These are phyloP conservation scores for Brienomyrus brachyistius DNA, from an alignment of 2,113 vertebrate species.

Conservation along the genomic window DNA sequence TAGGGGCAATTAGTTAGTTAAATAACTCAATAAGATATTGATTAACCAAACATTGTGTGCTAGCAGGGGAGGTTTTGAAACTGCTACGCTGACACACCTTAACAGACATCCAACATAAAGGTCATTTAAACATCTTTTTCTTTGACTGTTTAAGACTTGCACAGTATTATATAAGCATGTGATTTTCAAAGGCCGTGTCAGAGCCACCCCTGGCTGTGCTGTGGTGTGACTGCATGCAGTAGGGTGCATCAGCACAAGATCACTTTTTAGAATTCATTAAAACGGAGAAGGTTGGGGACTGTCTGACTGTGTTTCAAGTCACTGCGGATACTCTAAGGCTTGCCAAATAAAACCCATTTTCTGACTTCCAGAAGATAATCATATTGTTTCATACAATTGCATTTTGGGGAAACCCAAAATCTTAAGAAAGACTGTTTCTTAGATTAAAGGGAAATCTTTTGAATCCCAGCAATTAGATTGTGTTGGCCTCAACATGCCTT, in stretches of 20 bases:
- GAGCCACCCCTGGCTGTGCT: not conserved
- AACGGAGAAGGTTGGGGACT: not conserved
- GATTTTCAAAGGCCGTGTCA: not conserved
- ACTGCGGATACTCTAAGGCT: not conserved
- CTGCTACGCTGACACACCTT: not conserved
- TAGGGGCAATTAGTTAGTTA: not conserved
- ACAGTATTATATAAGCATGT: not conserved
- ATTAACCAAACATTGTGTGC: not conserved
- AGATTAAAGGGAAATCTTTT: not conserved
- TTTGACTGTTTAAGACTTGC: not conserved
- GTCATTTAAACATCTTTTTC: not conserved
- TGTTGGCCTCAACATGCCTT: not conserved
- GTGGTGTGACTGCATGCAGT: not conserved
- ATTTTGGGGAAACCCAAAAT: constrained; percentile 5
- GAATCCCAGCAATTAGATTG: not conserved
- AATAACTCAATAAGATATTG: not conserved
- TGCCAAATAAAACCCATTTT: not conserved
- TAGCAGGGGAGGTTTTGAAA: not conserved
- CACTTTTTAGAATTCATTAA: not conserved
- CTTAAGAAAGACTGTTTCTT: not conserved
- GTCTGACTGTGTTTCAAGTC: not conserved
- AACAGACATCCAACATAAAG: not conserved
- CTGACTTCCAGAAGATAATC: not conserved
- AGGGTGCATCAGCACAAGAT: not conserved
- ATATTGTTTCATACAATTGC: not conserved